Conservation (phyloP, 2,888 invertebrate genomes). For the Melanostoma mellinum region DNA sequence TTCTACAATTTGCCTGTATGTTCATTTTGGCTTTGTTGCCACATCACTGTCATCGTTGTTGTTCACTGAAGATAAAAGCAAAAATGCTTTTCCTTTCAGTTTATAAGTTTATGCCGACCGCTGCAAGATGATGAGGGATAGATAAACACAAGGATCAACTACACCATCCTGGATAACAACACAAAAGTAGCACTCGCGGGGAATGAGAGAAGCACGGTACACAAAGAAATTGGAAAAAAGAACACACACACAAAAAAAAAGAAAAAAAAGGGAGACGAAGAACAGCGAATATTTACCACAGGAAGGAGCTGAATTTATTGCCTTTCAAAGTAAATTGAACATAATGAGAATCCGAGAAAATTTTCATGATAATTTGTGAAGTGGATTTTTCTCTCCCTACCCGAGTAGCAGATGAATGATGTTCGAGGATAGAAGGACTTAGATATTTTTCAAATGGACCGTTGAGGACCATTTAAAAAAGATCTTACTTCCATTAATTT, state of each 20-base stretch:
- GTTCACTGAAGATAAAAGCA: slow-evolving; percentile 49
- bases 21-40: slow-evolving; percentile 59
- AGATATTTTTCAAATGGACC: slow-evolving; percentile 54
- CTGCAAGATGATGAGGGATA: slow-evolving; percentile 58
- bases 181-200: slow-evolving; percentile 5
- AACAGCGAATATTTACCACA: slow-evolving; percentile 55
- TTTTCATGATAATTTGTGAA: slow-evolving; percentile 71
- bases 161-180: slow-evolving; percentile 38
- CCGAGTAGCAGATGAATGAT: slow-evolving; percentile 5
- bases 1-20: slow-evolving; percentile 66
- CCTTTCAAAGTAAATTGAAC: slow-evolving; percentile 73
- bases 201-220: slow-evolving; percentile 3
- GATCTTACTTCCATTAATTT: slow-evolving; percentile 64
- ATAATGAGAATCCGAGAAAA: slow-evolving; percentile 68
- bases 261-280: not conserved
- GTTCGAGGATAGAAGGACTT: slow-evolving; percentile 9
- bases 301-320: slow-evolving; percentile 66
- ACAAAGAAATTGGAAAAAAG: slow-evolving; percentile 60
- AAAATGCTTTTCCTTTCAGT: slow-evolving; percentile 63
- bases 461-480: slow-evolving; percentile 66
- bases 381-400: slow-evolving; percentile 55
- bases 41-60: slow-evolving; percentile 26
- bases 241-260: slow-evolving; percentile 26
- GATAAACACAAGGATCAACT: slow-evolving; percentile 64
- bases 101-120: slow-evolving; percentile 60